Conservation (phyloP, 1,140 invertebrate genomes). For the Ostrea edulis region DNA sequence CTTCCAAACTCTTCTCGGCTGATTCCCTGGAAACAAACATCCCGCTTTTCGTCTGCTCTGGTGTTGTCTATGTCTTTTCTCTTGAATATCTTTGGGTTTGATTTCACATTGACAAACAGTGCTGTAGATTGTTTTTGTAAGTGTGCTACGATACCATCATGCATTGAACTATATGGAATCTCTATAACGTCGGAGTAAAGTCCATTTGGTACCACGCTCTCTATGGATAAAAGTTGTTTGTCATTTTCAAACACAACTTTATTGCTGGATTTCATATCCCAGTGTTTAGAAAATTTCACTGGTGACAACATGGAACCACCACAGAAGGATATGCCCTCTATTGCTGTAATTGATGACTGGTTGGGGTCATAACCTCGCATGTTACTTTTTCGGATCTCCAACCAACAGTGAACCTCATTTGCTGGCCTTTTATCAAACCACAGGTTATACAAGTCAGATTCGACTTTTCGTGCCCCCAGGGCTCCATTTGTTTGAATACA, state of each 20-base stretch:
- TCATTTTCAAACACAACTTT: conserved; percentile 22
- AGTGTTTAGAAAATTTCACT: conserved; percentile 20
- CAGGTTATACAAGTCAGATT: background rate
- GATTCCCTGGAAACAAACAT: background rate
- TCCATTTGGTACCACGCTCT: background rate
- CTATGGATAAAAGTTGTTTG: background rate
- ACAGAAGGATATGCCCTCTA: background rate
- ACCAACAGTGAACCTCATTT: background rate
- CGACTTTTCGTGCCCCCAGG: background rate
- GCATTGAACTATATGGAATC: conserved; percentile 18
- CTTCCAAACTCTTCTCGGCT: background rate
- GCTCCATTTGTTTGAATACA: background rate
- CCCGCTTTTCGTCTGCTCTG: conserved; percentile 9
- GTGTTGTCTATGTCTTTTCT: background rate
- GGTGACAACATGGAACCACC: conserved; percentile 43
- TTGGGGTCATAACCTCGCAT: background rate
- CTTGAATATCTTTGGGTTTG: background rate
- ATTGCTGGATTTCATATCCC: background rate
- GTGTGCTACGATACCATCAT: background rate
- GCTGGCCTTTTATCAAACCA: background rate
- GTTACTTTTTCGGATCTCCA: background rate
- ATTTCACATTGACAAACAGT: conserved; percentile 11
- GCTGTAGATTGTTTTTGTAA: background rate
- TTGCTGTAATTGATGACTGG: background rate
- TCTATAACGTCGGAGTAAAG: background rate